These are phyloP conservation scores for Malacosoma neustria DNA, from an alignment of 2,888 invertebrate species.

Conservation along the genomic window DNA sequence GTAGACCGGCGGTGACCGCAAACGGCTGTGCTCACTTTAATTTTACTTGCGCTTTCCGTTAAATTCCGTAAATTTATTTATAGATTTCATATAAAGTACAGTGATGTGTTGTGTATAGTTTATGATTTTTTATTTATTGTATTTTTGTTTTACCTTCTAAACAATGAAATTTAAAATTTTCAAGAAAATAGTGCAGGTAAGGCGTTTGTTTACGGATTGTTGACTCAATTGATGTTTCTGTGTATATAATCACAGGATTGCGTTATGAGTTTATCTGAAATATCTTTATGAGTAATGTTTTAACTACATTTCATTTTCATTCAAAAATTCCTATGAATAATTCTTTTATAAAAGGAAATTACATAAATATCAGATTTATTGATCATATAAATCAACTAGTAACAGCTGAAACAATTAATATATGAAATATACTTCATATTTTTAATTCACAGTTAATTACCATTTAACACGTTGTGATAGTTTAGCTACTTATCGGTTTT, in stretches of 20 bases:
- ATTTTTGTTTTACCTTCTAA: constrained; percentile 3
- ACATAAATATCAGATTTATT: no score
- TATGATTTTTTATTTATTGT: constrained; percentile 2
- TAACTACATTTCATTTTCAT: no score
- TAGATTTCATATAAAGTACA: constrained; percentile 7
- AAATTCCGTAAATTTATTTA: neutral
- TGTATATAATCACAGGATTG: neutral
- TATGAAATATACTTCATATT: no score
- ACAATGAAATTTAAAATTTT: constrained; percentile 63
- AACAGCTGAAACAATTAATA: no score
- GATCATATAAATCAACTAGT: no score
- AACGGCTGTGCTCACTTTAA: neutral
- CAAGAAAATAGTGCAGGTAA: constrained; percentile 56
- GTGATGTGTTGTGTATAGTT: constrained; percentile 29
- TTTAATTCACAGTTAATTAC: no score
- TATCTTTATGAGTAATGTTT: neutral
- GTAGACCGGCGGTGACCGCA: constrained; percentile 13
- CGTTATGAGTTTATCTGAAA: neutral
- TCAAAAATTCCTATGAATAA: no score
- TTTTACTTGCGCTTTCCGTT: constrained; percentile 1
- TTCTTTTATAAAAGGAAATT: no score
- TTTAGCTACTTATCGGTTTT: no score
- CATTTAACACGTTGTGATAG: no score
- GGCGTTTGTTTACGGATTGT: constrained; percentile 19
- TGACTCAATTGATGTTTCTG: constrained; percentile 20